Base-by-base conservation (phyloP, 1,140 invertebrate genomes). In the Pseudomyrmex dendroicus region DNA sequence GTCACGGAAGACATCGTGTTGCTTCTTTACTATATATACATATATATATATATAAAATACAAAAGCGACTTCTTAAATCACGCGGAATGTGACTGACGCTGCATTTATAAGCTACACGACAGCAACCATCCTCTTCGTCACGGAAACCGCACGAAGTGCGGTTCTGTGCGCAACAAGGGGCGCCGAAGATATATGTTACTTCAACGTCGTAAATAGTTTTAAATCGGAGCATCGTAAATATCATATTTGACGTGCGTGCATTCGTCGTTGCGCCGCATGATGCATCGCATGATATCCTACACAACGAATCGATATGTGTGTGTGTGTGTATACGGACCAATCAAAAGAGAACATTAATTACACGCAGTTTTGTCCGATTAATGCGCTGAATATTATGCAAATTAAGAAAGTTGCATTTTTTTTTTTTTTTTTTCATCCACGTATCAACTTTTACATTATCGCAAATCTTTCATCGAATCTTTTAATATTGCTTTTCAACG, bases 161-260 rank as follows among this genome's bases (percentile, higher is more conserved):
- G 35, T 62, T 85, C 64, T 56, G 46, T 73, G 52, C 70, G 64
- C 70, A 63, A 82, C 85, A 46, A 82, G 74, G 20, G 64, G 63
- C 54, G 54, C n/a, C 54, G 46, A n/a, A 20, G 63, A 63, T 20
- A 52, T 59, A 59, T 25, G 63, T 56, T 83, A 83, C 64, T 46
- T 54, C 70, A 20, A 52, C 52, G 50, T 64, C 67, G 62, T 86
- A 86, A 89, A 90, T 80, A 86, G 86, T 86, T 88, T 86, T 80
- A 85, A 90, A 89, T 88, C 85, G 77, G 83, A 82, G 63, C 84
- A 90, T 86, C 66, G 84, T 73, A 59, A 87, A 89, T 91, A 91
- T 91, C 88, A 90, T 84, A 84, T 91, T 90, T 86, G 90, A 90
- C 88, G 86, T 85, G 73, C 83, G 70, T 74, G 61, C 76, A 82